Evolutionary conservation across 2,888 invertebrate genomes (phyloP), one percentile per base, ranked within the genome.

Genomic region (Boloria selene): DNA sequence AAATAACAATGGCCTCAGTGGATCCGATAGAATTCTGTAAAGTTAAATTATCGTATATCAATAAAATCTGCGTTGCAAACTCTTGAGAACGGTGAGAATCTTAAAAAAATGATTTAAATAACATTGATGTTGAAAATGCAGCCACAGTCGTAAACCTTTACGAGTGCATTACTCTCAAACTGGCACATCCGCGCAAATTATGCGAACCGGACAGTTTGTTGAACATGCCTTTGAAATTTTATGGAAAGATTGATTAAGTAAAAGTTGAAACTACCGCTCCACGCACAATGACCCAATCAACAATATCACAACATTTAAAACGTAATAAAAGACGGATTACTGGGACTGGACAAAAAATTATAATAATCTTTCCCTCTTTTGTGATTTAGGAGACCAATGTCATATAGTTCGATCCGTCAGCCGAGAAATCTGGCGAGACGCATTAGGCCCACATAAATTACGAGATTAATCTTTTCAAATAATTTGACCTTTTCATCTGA

Each of bases 401-500:
- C 82, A 81, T 81, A 83, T 80, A 75, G 67, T 62, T 81, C 79
- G 75, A 82, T 77, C 81, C 80, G 80, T 85, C 86, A 84, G 77
- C 80, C 83, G 83, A 86, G 85, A 86, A 87, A 86, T 87, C 85
- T 85, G 85, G 79, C 77, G 79, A 82, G 84, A 81, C 82, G 82
- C 83, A 83, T 87, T 86, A 82, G 84, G 80, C 84, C 86, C 86
- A 86, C 88, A 90, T 90, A 89, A 88, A 87, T 90, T 86, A 90
- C 82, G 82, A 88, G 91, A 91, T 92, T 91, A 92, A 92, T 91
- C 91, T 90, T 88, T 88, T 88, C 86, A 91, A 91, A 91, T 88
- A 90, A 90, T 92, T 90, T 91, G 92, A 92, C 91, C 92, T 92
- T 90, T 90, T 83, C 88, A 88, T 88, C 83, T 89, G 91, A 90